A percentile compares a stretch with the other conserved stretches of the same genome.
Evolutionary conservation across 1,140 invertebrate genomes (phyloP).

Genomic region (Epicauta chinensis): DNA sequence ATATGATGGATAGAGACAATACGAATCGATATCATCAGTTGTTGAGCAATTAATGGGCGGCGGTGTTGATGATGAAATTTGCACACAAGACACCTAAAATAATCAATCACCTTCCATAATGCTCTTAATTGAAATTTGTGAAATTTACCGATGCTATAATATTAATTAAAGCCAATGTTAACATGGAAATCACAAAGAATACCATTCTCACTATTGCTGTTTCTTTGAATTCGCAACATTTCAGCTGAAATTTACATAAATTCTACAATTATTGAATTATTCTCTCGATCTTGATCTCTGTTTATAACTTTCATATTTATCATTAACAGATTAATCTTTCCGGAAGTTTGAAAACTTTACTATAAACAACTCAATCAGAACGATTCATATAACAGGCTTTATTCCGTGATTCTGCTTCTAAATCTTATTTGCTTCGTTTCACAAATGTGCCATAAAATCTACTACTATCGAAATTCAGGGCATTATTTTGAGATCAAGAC

Average conservation of each 20-base stretch:
- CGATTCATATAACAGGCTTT: too few relatives aligned
- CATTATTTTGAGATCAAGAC: too few relatives aligned
- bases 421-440: too few relatives aligned
- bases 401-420: too few relatives aligned
- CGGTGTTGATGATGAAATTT: conserved; percentile 11
- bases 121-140: conserved; percentile 4
- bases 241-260: conserved; percentile 28
- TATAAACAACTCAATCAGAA: too few relatives aligned
- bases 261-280: too few relatives aligned
- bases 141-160: conserved; percentile 51
- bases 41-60: conserved; percentile 25
- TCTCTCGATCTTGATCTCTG: too few relatives aligned
- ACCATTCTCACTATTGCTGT: conserved; percentile 49
- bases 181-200: conserved; percentile 49
- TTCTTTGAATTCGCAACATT: conserved; percentile 49
- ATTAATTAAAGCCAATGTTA: conserved; percentile 52
- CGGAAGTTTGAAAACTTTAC: too few relatives aligned
- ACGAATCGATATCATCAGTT: conserved; percentile 25
- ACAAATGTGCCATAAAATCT: too few relatives aligned
- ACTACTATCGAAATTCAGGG: too few relatives aligned
- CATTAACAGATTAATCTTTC: too few relatives aligned
- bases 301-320: too few relatives aligned
- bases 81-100: conserved; percentile 33
- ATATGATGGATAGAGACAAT: conserved; percentile 66
- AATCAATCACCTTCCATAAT: neutral